Percentiles rank a stretch among this genome's conserved stretches.
Conservation (phyloP, 1,140 invertebrate genomes). For the Leptinotarsa lineolata region DNA sequence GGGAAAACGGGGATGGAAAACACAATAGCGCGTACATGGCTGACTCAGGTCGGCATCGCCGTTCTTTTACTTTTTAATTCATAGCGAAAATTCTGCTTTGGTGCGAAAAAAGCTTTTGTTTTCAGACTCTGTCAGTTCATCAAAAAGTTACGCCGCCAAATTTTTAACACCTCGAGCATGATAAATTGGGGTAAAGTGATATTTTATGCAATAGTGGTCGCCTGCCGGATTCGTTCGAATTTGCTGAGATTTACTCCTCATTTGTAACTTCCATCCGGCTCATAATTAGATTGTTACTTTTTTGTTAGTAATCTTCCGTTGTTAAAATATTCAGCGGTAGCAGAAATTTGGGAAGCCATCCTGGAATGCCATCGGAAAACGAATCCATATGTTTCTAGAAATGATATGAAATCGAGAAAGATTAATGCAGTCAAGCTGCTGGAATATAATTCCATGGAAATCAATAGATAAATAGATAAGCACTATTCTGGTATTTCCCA, state of each 20-base stretch:
- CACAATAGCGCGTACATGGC: background rate
- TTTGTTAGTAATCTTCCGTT: no score
- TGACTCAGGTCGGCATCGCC: background rate
- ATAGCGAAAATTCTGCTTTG: background rate
- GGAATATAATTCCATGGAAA: no score
- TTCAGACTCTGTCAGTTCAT: background rate
- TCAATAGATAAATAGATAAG: no score
- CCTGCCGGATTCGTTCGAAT: background rate
- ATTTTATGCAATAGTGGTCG: background rate
- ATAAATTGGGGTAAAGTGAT: background rate
- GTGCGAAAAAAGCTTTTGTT: slow-evolving; percentile 3
- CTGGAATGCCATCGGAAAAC: no score
- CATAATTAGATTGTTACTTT: no score
- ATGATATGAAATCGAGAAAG: no score
- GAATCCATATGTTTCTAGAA: no score
- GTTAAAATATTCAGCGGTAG: no score
- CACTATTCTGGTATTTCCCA: no score
- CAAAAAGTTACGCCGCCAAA: background rate
- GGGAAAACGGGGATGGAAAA: background rate
- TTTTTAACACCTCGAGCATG: background rate
- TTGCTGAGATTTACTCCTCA: background rate
- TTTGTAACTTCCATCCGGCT: background rate
- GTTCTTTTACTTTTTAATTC: slow-evolving; percentile 6
- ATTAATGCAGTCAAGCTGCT: no score
- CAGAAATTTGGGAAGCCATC: no score